phyloP scores from a whole-genome alignment of 2,113 vertebrate species.

The Chlamydotis undulata region DNA sequence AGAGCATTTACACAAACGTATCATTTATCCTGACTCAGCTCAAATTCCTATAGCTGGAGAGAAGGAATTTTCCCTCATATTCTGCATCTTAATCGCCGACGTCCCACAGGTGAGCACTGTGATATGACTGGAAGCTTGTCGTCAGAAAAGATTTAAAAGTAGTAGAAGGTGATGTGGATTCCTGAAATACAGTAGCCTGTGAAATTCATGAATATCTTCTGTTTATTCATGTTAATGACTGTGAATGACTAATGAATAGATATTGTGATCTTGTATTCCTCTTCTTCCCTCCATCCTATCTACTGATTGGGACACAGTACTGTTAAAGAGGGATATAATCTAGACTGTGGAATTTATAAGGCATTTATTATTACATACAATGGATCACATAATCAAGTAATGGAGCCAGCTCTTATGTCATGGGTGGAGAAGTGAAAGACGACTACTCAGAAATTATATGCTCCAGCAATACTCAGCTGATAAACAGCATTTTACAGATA shows the following conservation, averaged over 20 bases:
- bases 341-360: not conserved
- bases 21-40: not conserved
- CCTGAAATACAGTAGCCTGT: not conserved
- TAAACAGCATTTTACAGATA: not conserved
- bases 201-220: not conserved
- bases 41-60: not conserved
- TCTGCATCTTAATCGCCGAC: not conserved
- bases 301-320: not conserved
- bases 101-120: not conserved
- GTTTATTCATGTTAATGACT: not conserved
- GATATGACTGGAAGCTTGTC: not conserved
- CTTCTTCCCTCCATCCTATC: not conserved
- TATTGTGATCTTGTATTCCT: not conserved
- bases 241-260: not conserved
- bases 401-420: not conserved
- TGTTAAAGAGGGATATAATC: not conserved
- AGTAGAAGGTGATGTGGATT: not conserved
- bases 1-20: not conserved
- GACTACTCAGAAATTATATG: not conserved
- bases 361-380: not conserved
- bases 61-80: not conserved
- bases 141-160: not conserved
- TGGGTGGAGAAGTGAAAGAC: not conserved
- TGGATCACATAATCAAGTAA: not conserved
- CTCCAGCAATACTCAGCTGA: not conserved